phyloP scores from a whole-genome alignment of 1,140 invertebrate genomes.

The Zaprionus camerounensis region DNA sequence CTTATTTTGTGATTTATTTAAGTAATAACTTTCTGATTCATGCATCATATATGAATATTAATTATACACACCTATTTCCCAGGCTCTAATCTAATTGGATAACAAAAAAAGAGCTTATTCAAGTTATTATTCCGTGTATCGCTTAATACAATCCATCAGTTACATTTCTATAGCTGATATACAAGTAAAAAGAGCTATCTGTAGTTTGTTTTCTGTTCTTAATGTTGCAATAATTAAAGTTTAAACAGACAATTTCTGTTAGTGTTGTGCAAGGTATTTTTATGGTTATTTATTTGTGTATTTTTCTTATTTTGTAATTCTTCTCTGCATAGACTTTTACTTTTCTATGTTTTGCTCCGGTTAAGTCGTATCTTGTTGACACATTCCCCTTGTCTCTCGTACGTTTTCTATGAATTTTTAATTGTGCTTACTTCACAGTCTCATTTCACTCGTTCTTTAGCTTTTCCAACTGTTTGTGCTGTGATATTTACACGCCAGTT shows the following conservation, averaged over 20 bases:
- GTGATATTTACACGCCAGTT: constrained; percentile 49
- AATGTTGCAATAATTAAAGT: constrained; percentile 23
- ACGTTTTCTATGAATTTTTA: constrained; percentile 57
- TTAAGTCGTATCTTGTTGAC: constrained; percentile 54
- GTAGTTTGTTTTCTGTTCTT: not conserved
- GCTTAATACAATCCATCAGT: not conserved
- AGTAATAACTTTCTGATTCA: no score
- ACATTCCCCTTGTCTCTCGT: constrained; percentile 22
- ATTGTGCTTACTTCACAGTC: constrained; percentile 62
- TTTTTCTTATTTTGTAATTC: not conserved
- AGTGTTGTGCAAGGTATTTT: constrained; percentile 19
- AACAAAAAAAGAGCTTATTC: no score
- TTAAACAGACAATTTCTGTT: constrained; percentile 24
- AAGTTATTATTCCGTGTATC: no score
- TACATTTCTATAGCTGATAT: not conserved
- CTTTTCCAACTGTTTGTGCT: constrained; percentile 48
- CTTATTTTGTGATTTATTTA: no score
- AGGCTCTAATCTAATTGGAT: no score
- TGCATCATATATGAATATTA: no score
- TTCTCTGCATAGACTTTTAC: constrained; percentile 14
- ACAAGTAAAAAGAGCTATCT: no score
- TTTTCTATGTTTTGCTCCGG: constrained; percentile 35
- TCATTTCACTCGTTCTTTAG: constrained; percentile 48
- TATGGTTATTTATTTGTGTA: constrained; percentile 9
- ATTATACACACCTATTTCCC: no score